Base-by-base conservation (phyloP, 2,888 invertebrate species). In the Tetramorium bicarinatum region DNA sequence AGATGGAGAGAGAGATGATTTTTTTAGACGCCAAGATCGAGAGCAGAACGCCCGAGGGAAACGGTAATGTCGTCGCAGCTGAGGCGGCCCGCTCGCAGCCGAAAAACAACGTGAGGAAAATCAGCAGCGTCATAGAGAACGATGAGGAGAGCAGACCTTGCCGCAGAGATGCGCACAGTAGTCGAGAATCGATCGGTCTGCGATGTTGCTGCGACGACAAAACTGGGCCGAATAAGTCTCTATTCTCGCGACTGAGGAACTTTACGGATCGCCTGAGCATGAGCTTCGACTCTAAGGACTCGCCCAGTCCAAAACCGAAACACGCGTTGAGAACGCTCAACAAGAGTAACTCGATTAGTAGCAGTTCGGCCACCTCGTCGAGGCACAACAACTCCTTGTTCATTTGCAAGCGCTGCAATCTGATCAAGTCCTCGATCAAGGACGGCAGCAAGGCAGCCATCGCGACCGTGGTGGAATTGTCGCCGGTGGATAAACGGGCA, bases 231-330 rank as follows among this genome's bases (percentile, higher is more conserved):
- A 93, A 93, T 77, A 94, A 94, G 81, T 95, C 96, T 0, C 91
- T 96, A 82, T 93, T 96, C 54, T 95, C 96, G 18, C 95, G 96
- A 29, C 93, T 96, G 82, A 95, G 95, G 52, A 95, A 96, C 76
- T 95, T 96, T 84, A 96, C 96, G 4, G 96, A 96, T 90, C 94
- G 96, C 29, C 92, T 96, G 85, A 95, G 95, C 83, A 94, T 95
- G 82, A 95, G 95, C 61, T 94, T 95, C 85, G 95, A 95, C 76
- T 93, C 94, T 34, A 95, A 94, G 86, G 95, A 95, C 21, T 87
- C 94, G 8, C 92, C 92, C 3, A 76, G 87, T n/a, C 83, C 90
- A 3, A 93, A 92, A 67, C 85, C 89, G 8, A 93, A 93, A 71
- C 92, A 91, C 49, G 54, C 84, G 15, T 64, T 87, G 13, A 94